Base-by-base conservation (phyloP, 2,797 vertebrate species). In the Remorina albescens region DNA sequence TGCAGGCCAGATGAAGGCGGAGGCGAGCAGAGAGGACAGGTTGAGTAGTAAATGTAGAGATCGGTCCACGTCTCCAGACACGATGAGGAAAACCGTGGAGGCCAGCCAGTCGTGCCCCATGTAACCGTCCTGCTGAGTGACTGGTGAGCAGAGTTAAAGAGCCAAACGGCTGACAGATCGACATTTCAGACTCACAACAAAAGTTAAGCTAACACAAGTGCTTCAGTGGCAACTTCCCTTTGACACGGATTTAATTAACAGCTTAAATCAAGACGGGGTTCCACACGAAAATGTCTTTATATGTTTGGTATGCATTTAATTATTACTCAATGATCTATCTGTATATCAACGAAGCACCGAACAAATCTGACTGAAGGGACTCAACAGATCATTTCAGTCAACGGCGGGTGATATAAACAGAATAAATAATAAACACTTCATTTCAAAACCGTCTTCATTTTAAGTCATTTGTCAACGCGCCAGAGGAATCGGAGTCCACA, bases 41-140 rank as follows among this genome's bases (percentile, higher is more conserved):
- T 70, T 89, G 61, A 95, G 94, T 15, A 99, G 92, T 79, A 98
- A 90, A 0, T 0, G 71, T 44, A 97, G 85, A 12, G 96, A 95
- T 56, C 92, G 94, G 34, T 95, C 89, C 54, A 21, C 16, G 6
- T 97, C 90, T 21, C 97, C 97, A 0, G 91, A 83, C 97, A 96
- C 95, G 49, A 98, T 85, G 77, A 99, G 92, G 90, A 99, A 99
- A 12, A 97, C 78, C 2, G 96, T 97, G 78, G 95, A 96, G 1
- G 88, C 92, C 92, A 99, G 95, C 98, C 97, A 99, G 89, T 99
- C 98, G 7, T 97, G 93, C 78, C 96, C 96, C n/a, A 93, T 67
- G 57, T 89, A 96, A 58, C 4, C 76, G 0, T 91, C 93, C 80
- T 88, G 95, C 76, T 95, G 91, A 86, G 91, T 92, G 80, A 86